These are phyloP conservation scores for Desoria tigrina DNA, from an alignment of 2,888 invertebrate genomes.

Conservation along the genomic window DNA sequence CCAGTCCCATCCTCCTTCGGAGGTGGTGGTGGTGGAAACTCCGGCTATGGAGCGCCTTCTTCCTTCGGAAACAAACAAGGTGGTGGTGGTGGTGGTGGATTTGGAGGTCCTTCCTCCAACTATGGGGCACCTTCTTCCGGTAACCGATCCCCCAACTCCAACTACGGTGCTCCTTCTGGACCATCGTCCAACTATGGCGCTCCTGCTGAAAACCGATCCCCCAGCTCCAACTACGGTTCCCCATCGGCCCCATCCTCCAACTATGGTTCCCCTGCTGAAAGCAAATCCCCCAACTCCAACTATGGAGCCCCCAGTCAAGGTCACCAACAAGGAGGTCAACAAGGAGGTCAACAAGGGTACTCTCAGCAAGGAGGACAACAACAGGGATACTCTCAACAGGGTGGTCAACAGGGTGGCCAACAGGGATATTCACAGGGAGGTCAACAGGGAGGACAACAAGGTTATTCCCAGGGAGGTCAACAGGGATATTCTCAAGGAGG, in stretches of 20 bases:
- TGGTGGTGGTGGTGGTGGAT: slow-evolving; percentile 6
- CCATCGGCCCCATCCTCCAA: slow-evolving; percentile 23
- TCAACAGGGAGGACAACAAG: slow-evolving; percentile 24
- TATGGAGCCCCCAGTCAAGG: slow-evolving; percentile 12
- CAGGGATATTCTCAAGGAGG: slow-evolving; percentile 22
- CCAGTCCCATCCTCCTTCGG: slow-evolving; percentile 37
- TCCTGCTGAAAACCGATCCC: slow-evolving; percentile 11
- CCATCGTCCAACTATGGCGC: slow-evolving; percentile 28
- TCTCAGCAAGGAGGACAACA: slow-evolving; percentile 21
- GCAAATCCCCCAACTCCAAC: slow-evolving; percentile 6
- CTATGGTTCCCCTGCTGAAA: slow-evolving; percentile 26
- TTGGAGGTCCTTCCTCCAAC: slow-evolving; percentile 23
- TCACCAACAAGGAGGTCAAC: slow-evolving; percentile 7
- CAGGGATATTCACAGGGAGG: slow-evolving; percentile 22
- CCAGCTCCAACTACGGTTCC: slow-evolving; percentile 25
- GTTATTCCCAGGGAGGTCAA: slow-evolving; percentile 4
- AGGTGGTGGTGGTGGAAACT: not conserved
- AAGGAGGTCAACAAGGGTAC: slow-evolving; percentile 22
- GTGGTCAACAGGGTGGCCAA: not conserved
- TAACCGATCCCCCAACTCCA: slow-evolving; percentile 11
- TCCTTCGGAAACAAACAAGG: slow-evolving; percentile 18
- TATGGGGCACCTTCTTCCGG: slow-evolving; percentile 23
- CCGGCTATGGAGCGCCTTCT: slow-evolving; percentile 30
- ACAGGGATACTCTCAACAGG: slow-evolving; percentile 28
- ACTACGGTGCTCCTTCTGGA: slow-evolving; percentile 28